Percentiles rank a stretch among this genome's conserved stretches.
Conservation (phyloP, 2,113 vertebrate species). For the Rana temporaria region DNA sequence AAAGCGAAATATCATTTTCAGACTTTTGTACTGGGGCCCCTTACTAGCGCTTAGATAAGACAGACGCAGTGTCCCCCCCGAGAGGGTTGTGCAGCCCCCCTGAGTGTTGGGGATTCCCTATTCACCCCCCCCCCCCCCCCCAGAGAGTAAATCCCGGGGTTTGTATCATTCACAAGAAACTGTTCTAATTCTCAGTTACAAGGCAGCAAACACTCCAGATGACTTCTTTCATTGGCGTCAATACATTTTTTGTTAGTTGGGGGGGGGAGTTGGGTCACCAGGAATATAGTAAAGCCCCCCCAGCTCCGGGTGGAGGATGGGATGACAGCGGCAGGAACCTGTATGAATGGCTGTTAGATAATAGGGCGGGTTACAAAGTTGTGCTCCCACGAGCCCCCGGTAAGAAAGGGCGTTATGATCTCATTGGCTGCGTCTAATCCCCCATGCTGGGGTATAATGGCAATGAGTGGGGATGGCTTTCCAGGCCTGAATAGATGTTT, state of each 20-base stretch:
- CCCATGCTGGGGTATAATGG: slow-evolving; percentile 57
- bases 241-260: slow-evolving; percentile 24
- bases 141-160: neutral
- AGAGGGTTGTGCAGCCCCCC: neutral
- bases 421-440: slow-evolving; percentile 54
- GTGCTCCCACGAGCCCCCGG: slow-evolving; percentile 48
- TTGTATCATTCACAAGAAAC: slow-evolving; percentile 1
- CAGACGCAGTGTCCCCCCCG: no score
- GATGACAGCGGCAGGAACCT: slow-evolving; percentile 14
- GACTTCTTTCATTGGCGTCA: neutral
- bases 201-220: neutral
- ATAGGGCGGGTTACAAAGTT: slow-evolving; percentile 53
- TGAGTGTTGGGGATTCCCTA: neutral
- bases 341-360: slow-evolving; percentile 47
- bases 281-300: slow-evolving; percentile 1
- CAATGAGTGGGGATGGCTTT: slow-evolving; percentile 24
- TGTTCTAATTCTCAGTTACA: neutral
- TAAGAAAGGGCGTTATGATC: slow-evolving; percentile 39
- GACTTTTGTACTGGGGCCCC: no score
- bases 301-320: slow-evolving; percentile 17
- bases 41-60: no score
- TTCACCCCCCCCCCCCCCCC: no score
- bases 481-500: slow-evolving; percentile 47
- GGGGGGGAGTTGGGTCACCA: slow-evolving; percentile 20
- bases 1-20: no score